Conservation (phyloP, 2,113 vertebrate genomes). For the Hyla sarda region DNA sequence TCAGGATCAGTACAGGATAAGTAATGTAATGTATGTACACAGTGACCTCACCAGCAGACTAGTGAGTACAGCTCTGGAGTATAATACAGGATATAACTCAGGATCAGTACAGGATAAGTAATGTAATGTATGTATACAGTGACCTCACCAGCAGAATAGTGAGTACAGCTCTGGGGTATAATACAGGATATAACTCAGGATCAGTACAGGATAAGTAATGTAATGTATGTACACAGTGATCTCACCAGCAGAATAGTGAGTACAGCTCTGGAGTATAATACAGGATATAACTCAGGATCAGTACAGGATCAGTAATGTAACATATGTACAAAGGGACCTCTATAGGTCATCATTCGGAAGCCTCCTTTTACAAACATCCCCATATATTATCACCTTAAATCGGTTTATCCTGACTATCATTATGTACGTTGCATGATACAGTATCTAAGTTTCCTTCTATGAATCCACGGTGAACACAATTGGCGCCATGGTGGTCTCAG, state of each 20-base stretch:
- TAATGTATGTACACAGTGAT: too few species aligned
- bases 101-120: too few species aligned
- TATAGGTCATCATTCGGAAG: background rate
- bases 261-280: too few species aligned
- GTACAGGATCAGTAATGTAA: background rate
- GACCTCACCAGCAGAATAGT: background rate
- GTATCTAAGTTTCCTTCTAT: background rate
- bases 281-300: too few species aligned
- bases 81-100: too few species aligned
- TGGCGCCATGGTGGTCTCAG: background rate
- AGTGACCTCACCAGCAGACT: too few species aligned
- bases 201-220: background rate
- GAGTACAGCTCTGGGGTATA: constrained; percentile 16
- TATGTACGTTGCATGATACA: background rate
- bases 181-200: background rate
- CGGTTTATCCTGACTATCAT: background rate
- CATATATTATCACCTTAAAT: background rate
- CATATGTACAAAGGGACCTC: background rate
- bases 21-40: too few species aligned
- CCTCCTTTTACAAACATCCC: background rate
- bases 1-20: too few species aligned
- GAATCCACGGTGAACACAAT: background rate
- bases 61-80: too few species aligned
- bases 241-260: too few species aligned
- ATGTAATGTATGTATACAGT: too few species aligned